Evolutionary conservation across 2,888 invertebrate genomes (phyloP).

Genomic region (Perizoma flavofasciatum): DNA sequence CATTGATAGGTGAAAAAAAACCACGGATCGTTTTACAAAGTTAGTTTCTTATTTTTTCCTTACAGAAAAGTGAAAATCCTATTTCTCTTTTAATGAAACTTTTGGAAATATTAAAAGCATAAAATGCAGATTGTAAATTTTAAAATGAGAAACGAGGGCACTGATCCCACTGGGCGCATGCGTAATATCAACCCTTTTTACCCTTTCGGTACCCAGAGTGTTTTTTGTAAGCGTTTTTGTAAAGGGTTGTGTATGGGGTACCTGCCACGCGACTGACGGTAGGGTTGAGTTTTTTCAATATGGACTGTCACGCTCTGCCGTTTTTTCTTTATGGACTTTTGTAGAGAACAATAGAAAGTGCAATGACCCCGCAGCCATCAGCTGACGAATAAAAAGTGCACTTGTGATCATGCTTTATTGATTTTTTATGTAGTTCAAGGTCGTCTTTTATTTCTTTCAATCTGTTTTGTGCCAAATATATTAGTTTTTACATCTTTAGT

Average conservation of each 20-base stretch:
- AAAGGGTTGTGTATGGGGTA: slow-evolving; percentile 81
- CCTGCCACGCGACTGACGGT: slow-evolving; percentile 78
- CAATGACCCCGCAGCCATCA: slow-evolving; percentile 80
- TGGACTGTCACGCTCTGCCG: slow-evolving; percentile 62
- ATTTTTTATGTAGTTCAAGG: slow-evolving; percentile 75
- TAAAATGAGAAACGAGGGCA: slow-evolving; percentile 77
- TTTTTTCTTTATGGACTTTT: slow-evolving; percentile 66
- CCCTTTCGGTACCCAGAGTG: slow-evolving; percentile 78
- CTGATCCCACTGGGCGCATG: slow-evolving; percentile 77
- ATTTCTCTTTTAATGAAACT: too few relatives aligned
- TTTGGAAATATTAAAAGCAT: slow-evolving; percentile 35
- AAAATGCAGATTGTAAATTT: slow-evolving; percentile 59
- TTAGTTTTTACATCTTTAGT: too few relatives aligned
- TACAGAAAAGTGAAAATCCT: too few relatives aligned
- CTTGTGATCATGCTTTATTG: slow-evolving; percentile 73
- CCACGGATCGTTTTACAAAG: too few relatives aligned
- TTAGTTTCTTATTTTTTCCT: too few relatives aligned
- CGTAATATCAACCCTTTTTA: slow-evolving; percentile 82
- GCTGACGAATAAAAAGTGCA: slow-evolving; percentile 79
- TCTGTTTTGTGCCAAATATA: background rate
- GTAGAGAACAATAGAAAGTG: slow-evolving; percentile 71
- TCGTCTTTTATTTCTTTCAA: slow-evolving; percentile 42
- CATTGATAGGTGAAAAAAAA: too few relatives aligned
- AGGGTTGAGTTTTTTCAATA: slow-evolving; percentile 79
- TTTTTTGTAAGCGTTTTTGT: slow-evolving; percentile 81